phyloP scores from a whole-genome alignment of 2,113 vertebrate genomes.

The Enhydra lutris region DNA sequence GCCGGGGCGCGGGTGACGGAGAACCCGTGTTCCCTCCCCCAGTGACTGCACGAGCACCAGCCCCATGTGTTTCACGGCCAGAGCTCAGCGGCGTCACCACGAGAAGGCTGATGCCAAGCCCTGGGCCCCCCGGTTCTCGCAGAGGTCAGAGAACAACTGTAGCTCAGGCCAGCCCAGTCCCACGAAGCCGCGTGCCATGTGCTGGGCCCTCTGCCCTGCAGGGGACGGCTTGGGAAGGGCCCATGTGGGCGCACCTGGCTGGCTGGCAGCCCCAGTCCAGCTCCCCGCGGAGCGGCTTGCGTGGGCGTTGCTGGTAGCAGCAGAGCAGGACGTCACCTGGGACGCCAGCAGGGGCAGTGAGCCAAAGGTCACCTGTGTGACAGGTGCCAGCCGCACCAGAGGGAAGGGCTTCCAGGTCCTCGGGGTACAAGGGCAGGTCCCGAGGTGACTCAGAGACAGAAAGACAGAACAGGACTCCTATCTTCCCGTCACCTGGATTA shows the following conservation, averaged over 20 bases:
- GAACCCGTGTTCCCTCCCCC: no score
- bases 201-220: no score
- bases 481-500: fast-evolving
- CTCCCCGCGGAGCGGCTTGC: fast-evolving
- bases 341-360: not conserved
- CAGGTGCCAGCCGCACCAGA: not conserved
- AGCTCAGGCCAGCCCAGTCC: not conserved
- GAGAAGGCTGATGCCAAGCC: fast-evolving
- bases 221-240: not conserved
- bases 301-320: not conserved
- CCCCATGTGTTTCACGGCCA: fast-evolving
- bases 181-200: fast-evolving
- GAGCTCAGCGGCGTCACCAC: fast-evolving
- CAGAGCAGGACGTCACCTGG: not conserved
- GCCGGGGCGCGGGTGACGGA: not conserved
- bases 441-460: fast-evolving
- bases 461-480: not conserved
- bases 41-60: not conserved
- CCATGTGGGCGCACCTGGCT: no score
- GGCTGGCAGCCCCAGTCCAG: not conserved
- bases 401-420: not conserved
- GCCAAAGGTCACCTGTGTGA: not conserved
- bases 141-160: fast-evolving
- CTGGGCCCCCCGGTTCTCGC: fast-evolving
- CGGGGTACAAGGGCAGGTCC: not conserved